Evolutionary conservation across 2,888 invertebrate genomes (phyloP).

Genomic region (Halictus ligatus): DNA sequence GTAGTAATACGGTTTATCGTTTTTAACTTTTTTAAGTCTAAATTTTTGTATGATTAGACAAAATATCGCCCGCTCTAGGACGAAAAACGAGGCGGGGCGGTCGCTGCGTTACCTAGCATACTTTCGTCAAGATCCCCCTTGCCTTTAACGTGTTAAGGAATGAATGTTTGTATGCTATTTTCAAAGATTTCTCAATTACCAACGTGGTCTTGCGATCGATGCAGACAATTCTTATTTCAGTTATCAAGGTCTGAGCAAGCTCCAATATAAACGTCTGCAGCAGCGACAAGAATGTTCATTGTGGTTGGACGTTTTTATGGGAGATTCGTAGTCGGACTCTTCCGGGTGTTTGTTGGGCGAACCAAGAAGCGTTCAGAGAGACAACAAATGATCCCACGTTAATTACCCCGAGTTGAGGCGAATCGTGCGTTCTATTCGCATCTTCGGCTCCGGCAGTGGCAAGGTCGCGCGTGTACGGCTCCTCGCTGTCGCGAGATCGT

Average conservation of each 20-base stretch:
- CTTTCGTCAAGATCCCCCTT: no score
- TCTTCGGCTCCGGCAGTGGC: conserved; percentile 50
- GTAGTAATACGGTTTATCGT: no score
- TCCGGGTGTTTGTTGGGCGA: background rate
- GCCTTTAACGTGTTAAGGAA: no score
- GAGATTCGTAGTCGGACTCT: background rate
- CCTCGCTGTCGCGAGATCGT: conserved; percentile 68
- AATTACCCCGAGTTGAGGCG: conserved; percentile 56
- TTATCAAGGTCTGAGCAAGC: background rate
- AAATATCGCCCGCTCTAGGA: no score
- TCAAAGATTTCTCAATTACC: no score
- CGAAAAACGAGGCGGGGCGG: no score
- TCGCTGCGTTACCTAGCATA: no score
- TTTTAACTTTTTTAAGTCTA: no score
- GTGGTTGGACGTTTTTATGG: background rate
- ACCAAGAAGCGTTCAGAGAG: background rate
- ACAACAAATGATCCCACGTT: conserved; percentile 54
- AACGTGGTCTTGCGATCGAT: no score
- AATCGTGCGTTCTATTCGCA: conserved; percentile 42
- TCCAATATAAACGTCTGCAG: background rate
- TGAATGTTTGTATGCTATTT: no score
- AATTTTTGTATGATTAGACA: no score
- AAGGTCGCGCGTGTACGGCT: conserved; percentile 68
- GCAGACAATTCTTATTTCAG: no score
- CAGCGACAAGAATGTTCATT: background rate